Percentiles rank a stretch among this genome's conserved stretches.
These are phyloP conservation scores for Montifringilla adamsi DNA, from an alignment of 2,113 vertebrate genomes.

Conservation along the genomic window DNA sequence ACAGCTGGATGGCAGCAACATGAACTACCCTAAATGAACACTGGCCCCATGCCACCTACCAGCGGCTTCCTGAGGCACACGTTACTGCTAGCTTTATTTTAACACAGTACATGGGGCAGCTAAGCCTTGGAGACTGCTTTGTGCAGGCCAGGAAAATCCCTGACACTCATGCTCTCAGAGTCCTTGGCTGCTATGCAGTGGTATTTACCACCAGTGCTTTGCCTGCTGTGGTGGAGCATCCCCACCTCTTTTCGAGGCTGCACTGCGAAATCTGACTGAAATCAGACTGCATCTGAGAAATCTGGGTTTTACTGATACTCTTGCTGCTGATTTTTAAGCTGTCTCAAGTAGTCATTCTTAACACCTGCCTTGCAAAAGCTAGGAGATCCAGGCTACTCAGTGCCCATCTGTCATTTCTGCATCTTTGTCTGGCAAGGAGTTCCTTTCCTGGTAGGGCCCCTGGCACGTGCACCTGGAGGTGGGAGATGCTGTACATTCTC, in stretches of 20 bases:
- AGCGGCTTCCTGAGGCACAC: background rate
- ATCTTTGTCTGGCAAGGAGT: background rate
- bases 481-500: background rate
- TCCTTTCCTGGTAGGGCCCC: background rate
- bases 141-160: background rate
- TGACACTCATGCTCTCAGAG: background rate
- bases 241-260: accelerated
- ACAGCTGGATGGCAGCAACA: background rate
- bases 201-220: accelerated
- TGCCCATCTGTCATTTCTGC: background rate
- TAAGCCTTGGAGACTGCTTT: background rate
- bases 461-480: accelerated
- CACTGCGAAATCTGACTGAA: background rate
- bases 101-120: background rate
- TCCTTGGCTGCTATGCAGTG: background rate
- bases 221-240: background rate
- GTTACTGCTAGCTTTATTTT: background rate
- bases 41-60: background rate
- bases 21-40: background rate
- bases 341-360: background rate
- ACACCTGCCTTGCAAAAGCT: background rate
- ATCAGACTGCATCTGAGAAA: background rate
- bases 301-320: background rate
- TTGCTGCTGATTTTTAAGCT: background rate
- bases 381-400: accelerated